Evolutionary conservation across 2,797 vertebrate species (phyloP).

Genomic region (Todus mexicanus): DNA sequence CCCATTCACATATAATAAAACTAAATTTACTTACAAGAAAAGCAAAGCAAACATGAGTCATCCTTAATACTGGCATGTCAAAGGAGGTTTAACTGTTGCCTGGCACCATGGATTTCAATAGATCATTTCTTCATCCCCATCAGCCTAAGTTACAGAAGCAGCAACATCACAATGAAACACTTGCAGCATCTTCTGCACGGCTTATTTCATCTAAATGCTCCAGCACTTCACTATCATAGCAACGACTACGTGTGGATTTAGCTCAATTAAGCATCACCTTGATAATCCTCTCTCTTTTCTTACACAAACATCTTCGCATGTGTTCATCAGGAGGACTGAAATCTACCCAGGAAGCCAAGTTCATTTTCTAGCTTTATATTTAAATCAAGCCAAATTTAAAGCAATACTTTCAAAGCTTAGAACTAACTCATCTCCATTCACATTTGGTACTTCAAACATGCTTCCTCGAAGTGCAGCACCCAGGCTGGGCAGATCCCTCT

Average conservation of each 20-base stretch:
- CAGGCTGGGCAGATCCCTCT: background rate
- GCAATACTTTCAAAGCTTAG: constrained; percentile 20
- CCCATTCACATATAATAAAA: background rate
- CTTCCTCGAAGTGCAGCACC: background rate
- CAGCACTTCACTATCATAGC: background rate
- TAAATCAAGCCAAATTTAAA: constrained; percentile 19
- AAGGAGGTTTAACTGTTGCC: constrained; percentile 16
- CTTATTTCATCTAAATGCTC: constrained; percentile 10
- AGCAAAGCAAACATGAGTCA: background rate
- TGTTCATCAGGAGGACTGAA: constrained; percentile 22
- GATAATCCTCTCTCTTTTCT: constrained; percentile 46
- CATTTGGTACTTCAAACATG: background rate
- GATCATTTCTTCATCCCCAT: background rate
- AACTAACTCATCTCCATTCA: background rate
- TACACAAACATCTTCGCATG: background rate
- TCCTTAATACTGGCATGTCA: background rate
- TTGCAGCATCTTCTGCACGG: background rate
- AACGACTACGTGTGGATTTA: constrained; percentile 21
- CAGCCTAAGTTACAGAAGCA: background rate
- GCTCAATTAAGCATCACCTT: constrained; percentile 51
- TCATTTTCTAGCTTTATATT: constrained; percentile 2
- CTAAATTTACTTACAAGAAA: background rate
- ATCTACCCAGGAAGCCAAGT: constrained; percentile 24
- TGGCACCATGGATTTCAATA: background rate
- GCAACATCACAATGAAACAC: background rate